Conservation (phyloP, 2,797 vertebrate species). For the Lacerta bilineata region DNA sequence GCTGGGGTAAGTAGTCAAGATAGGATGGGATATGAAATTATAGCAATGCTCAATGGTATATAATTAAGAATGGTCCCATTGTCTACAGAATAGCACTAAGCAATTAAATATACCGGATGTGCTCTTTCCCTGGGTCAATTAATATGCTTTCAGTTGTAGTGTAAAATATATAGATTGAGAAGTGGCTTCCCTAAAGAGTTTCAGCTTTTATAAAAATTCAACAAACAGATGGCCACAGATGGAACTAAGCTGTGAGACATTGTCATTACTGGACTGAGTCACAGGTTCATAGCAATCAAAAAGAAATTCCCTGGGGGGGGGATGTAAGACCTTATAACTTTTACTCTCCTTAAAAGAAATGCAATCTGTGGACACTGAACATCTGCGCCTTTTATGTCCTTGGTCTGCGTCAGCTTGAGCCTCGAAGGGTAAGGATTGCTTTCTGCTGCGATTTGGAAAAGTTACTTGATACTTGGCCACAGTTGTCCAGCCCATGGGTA, state of each 20-base stretch:
- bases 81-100: conserved; percentile 28
- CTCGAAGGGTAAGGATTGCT: conserved; percentile 25
- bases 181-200: conserved; percentile 28
- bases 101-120: background rate
- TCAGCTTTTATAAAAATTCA: conserved; percentile 27
- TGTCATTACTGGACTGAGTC: conserved; percentile 7
- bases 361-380: background rate
- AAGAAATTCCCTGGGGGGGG: conserved; percentile 28
- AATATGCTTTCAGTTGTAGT: conserved; percentile 29
- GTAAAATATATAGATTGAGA: conserved; percentile 44
- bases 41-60: background rate
- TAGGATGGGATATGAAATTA: background rate
- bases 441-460: conserved; percentile 27
- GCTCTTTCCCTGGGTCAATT: conserved; percentile 28
- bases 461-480: conserved; percentile 8
- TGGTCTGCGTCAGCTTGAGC: background rate
- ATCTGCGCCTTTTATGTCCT: conserved; percentile 19
- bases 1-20: background rate
- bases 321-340: background rate
- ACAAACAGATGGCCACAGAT: conserved; percentile 32
- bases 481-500: background rate
- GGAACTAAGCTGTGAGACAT: conserved; percentile 18
- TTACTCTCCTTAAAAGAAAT: background rate
- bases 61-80: conserved; percentile 27
- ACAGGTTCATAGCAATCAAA: conserved; percentile 22